Evolutionary conservation across 2,797 vertebrate species (phyloP).

Genomic region (Urosaurus nigricauda): DNA sequence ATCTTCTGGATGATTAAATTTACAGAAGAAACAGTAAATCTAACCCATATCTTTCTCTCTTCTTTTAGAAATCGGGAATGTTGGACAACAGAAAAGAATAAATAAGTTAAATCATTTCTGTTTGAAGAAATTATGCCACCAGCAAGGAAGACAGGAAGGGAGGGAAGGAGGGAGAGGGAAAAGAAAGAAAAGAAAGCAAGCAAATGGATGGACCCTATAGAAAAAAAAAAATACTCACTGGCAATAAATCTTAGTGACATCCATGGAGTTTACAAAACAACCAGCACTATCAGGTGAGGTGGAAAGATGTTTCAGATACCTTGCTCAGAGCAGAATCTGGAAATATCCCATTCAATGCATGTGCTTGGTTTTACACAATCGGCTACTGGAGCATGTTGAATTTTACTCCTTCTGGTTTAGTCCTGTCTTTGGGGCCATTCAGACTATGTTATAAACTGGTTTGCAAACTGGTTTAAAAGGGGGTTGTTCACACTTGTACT

Average conservation of each 20-base stretch:
- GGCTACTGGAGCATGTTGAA: no score
- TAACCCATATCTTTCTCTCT: constrained; percentile 23
- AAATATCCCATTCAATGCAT: no score
- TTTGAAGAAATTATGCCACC: constrained; percentile 41
- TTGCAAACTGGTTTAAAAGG: no score
- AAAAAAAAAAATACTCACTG: constrained; percentile 14
- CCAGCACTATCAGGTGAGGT: constrained; percentile 59
- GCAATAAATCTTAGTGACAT: constrained; percentile 41
- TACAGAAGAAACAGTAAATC: constrained; percentile 31
- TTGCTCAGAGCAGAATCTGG: no score
- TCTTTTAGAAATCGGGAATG: constrained; percentile 43
- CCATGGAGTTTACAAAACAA: constrained; percentile 62
- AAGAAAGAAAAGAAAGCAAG: background rate
- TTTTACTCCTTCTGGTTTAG: no score
- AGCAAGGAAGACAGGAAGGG: background rate
- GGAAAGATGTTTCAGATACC: constrained; percentile 62
- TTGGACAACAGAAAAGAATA: constrained; percentile 27
- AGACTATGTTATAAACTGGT: no score
- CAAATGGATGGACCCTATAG: no score
- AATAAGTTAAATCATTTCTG: constrained; percentile 49
- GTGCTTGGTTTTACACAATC: no score
- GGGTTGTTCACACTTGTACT: no score
- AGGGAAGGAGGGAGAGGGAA: background rate
- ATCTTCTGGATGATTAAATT: constrained; percentile 60
- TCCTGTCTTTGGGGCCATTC: no score